Conservation (phyloP, 2,797 vertebrate genomes). For the Phalanger gymnotis region DNA sequence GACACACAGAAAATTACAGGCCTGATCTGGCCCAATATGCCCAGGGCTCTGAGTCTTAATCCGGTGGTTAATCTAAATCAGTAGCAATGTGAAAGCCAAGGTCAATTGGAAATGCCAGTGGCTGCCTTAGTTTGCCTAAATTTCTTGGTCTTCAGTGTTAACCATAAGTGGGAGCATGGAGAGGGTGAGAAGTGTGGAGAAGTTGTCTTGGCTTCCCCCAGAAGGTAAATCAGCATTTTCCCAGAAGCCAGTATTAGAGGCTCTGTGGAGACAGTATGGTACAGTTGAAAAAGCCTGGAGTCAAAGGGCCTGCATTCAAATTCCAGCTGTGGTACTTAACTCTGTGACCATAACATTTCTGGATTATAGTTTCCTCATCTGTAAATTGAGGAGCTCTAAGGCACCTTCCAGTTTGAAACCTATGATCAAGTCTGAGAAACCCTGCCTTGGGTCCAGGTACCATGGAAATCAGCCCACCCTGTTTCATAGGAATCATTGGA, state of each 20-base stretch:
- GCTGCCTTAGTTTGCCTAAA: not conserved
- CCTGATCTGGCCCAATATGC: not conserved
- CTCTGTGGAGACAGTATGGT: not conserved
- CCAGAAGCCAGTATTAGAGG: not conserved
- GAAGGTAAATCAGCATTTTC: not conserved
- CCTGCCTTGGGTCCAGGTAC: not conserved
- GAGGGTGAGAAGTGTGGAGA: not conserved
- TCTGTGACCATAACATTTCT: not conserved
- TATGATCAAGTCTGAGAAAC: not conserved
- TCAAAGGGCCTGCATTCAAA: not conserved
- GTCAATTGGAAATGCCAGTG: constrained; percentile 5
- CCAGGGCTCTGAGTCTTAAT: not conserved
- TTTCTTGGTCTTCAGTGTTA: not conserved
- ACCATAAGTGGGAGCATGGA: not conserved
- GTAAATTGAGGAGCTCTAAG: not conserved
- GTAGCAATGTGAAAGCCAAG: constrained; percentile 7
- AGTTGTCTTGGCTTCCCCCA: not conserved
- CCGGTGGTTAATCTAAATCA: not conserved
- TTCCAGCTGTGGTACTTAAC: not conserved
- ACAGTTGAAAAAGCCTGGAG: not conserved
- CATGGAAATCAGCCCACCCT: not conserved
- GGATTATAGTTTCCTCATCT: not conserved
- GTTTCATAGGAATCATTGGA: not conserved
- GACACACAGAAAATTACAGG: not conserved
- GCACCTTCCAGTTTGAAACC: not conserved